phyloP scores from a whole-genome alignment of 2,797 vertebrate genomes.

The Pipistrellus pipistrellus region DNA sequence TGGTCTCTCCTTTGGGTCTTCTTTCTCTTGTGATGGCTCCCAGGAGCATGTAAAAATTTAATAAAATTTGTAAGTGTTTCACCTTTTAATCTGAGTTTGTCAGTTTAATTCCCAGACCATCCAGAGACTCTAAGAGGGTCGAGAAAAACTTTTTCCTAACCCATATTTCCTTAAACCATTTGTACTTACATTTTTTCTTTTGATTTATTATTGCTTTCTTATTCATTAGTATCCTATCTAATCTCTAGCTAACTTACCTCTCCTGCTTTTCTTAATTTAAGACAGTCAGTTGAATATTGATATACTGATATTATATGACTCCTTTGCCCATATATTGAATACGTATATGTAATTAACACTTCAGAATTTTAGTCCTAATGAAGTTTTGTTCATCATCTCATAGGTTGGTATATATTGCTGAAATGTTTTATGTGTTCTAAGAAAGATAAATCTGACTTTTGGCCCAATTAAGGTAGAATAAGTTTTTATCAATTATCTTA shows the following conservation, averaged over 20 bases:
- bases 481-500: neutral
- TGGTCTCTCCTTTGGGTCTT: neutral
- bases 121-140: neutral
- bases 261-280: neutral
- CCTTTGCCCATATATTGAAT: no score
- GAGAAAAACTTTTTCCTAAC: neutral
- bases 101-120: neutral
- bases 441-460: neutral
- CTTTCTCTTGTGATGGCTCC: neutral
- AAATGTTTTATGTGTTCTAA: neutral
- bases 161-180: neutral
- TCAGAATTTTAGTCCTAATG: neutral
- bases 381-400: neutral
- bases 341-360: neutral
- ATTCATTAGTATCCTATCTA: neutral
- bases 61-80: neutral
- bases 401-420: neutral
- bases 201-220: neutral
- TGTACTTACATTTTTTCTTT: neutral
- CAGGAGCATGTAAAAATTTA: neutral
- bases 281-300: neutral
- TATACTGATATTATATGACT: no score
- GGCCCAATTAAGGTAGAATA: neutral
- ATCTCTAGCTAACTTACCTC: neutral
- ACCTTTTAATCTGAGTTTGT: neutral